Evolutionary conservation across 1,140 invertebrate species (phyloP).

Genomic region (Prorops nasuta): DNA sequence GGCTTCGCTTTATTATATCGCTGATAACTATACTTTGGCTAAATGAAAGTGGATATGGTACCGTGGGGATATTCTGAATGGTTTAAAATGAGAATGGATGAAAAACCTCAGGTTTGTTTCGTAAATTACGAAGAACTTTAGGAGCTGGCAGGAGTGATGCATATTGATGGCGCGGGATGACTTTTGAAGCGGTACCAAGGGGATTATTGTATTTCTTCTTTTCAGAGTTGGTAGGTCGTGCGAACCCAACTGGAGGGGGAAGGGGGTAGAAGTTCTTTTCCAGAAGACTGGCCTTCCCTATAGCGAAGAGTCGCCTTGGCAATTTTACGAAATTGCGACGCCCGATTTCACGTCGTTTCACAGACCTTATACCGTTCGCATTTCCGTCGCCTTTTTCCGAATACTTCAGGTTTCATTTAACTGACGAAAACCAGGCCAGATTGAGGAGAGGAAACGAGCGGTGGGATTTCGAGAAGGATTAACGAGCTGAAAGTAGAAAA

Average conservation of each 20-base stretch:
- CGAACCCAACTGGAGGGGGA: too few relatives aligned
- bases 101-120: too few relatives aligned
- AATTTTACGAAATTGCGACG: slow-evolving; percentile 37
- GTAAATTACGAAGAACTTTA: too few relatives aligned
- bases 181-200: neutral
- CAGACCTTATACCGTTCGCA: slow-evolving; percentile 32
- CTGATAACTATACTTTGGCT: too few relatives aligned
- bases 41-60: too few relatives aligned
- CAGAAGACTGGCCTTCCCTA: slow-evolving; percentile 19
- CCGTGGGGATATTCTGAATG: too few relatives aligned
- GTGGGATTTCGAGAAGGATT: neutral
- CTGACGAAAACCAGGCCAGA: slow-evolving; percentile 12
- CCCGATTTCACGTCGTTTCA: slow-evolving; percentile 37
- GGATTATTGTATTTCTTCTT: too few relatives aligned
- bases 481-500: neutral
- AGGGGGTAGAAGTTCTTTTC: slow-evolving; percentile 33
- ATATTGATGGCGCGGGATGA: neutral
- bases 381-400: slow-evolving; percentile 20
- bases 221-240: too few relatives aligned
- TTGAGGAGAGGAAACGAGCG: neutral
- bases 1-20: too few relatives aligned
- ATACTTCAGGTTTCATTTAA: slow-evolving; percentile 25
- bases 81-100: too few relatives aligned
- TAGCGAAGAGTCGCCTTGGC: slow-evolving; percentile 18
- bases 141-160: neutral